A percentile compares a stretch with the other conserved stretches of the same genome.
phyloP scores from a whole-genome alignment of 2,888 invertebrate species.

The Apeira syringaria region DNA sequence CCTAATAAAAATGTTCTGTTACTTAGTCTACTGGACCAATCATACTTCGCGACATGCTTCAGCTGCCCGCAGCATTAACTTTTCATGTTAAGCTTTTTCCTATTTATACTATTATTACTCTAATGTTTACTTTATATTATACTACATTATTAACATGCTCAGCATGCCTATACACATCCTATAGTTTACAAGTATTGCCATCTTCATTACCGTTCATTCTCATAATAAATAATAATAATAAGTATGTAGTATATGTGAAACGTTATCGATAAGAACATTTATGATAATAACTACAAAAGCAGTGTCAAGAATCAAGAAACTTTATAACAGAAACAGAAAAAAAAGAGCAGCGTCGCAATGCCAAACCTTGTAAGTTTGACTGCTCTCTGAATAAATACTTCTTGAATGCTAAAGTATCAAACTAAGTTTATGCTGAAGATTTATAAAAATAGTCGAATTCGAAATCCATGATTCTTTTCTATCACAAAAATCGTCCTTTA shows the following conservation, averaged over 20 bases:
- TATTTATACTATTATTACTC: conserved; percentile 2
- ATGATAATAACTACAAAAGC: not conserved
- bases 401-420: too few relatives aligned
- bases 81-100: conserved; percentile 8
- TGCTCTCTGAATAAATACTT: too few relatives aligned
- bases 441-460: conserved; percentile 69
- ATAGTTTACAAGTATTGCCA: conserved; percentile 35
- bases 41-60: conserved; percentile 13
- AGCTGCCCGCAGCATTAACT: conserved; percentile 31
- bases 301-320: not conserved
- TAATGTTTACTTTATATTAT: not conserved
- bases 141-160: conserved; percentile 32
- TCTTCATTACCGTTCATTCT: conserved; percentile 29
- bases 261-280: conserved; percentile 1
- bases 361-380: too few relatives aligned
- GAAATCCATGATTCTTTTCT: conserved; percentile 49
- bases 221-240: conserved; percentile 2
- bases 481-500: conserved; percentile 70
- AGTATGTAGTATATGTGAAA: too few relatives aligned
- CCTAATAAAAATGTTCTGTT: not conserved
- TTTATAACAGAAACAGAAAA: not conserved
- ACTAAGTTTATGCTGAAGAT: conserved; percentile 42
- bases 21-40: conserved; percentile 33
- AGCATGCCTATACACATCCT: conserved; percentile 31
- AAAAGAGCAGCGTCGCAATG: not conserved